Evolutionary conservation across 2,113 vertebrate genomes (phyloP).

Genomic region (Lota lota): DNA sequence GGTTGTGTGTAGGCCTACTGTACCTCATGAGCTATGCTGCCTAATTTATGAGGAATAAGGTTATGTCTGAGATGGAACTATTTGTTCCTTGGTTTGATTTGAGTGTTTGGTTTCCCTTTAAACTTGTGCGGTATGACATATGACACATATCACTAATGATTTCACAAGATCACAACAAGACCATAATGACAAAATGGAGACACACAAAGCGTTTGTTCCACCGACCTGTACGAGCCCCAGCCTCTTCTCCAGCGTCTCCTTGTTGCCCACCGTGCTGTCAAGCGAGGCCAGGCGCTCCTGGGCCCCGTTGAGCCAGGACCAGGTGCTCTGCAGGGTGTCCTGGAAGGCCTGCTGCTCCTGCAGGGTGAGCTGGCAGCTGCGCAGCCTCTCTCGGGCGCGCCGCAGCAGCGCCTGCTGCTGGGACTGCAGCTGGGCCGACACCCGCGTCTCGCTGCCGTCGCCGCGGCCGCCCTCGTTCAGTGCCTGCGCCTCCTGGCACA

Average conservation of each 20-base stretch:
- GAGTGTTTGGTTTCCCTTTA: too few species aligned
- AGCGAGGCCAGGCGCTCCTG: constrained; percentile 81
- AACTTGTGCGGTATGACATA: too few species aligned
- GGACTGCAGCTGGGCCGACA: constrained; percentile 82
- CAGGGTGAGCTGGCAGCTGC: constrained; percentile 81
- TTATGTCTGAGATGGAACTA: too few species aligned
- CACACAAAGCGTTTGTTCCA: background rate
- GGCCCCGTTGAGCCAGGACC: constrained; percentile 82
- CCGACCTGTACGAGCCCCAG: constrained; percentile 86
- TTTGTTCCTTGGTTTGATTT: too few species aligned
- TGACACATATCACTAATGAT: too few species aligned
- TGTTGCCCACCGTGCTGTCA: constrained; percentile 84
- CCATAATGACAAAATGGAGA: background rate
- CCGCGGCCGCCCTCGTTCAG: constrained; percentile 84
- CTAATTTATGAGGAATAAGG: too few species aligned
- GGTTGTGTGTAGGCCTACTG: too few species aligned
- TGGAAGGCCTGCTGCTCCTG: constrained; percentile 92
- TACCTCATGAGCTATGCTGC: too few species aligned
- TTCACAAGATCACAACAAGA: too few species aligned
- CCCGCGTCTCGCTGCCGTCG: constrained; percentile 79
- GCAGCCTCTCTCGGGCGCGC: constrained; percentile 78
- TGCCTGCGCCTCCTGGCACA: constrained; percentile 84
- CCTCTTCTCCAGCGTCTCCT: constrained; percentile 82
- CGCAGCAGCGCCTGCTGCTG: constrained; percentile 84
- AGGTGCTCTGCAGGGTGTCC: constrained; percentile 83